phyloP scores from a whole-genome alignment of 2,888 invertebrate species.

The Galerucella calmariensis region DNA sequence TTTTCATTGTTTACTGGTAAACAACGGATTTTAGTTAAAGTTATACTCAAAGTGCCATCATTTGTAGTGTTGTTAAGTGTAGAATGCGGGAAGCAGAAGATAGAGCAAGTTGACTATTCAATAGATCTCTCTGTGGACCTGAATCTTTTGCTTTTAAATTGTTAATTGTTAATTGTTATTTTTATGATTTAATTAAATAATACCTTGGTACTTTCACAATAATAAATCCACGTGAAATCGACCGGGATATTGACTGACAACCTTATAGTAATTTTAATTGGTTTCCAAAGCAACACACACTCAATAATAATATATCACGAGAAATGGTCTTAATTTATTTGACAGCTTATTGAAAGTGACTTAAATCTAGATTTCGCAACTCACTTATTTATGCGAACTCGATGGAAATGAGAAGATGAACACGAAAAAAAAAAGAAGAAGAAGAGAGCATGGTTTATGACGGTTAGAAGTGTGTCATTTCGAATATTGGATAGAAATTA shows the following conservation, averaged over 20 bases:
- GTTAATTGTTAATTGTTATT: no score
- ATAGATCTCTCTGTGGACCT: no score
- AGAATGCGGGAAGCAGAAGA: no score
- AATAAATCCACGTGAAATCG: constrained; percentile 9
- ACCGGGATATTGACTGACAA: constrained; percentile 35
- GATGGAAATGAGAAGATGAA: constrained; percentile 13
- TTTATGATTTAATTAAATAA: no score
- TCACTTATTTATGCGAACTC: constrained; percentile 28
- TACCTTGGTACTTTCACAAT: background rate
- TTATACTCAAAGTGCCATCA: no score
- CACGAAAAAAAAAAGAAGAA: constrained; percentile 10
- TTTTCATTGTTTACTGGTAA: no score
- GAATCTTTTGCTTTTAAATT: no score
- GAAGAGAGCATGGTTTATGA: constrained; percentile 30
- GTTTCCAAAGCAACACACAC: constrained; percentile 40
- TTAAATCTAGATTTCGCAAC: constrained; percentile 41
- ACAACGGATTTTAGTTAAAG: no score
- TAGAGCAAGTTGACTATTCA: no score
- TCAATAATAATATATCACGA: constrained; percentile 44
- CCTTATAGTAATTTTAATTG: constrained; percentile 43
- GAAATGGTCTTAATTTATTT: constrained; percentile 41
- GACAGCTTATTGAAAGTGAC: constrained; percentile 44
- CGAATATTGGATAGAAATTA: constrained; percentile 27
- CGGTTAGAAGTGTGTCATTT: constrained; percentile 30
- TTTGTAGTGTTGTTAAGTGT: no score